Conservation (phyloP, 2,797 vertebrate species). For the Myotis vivesi region DNA sequence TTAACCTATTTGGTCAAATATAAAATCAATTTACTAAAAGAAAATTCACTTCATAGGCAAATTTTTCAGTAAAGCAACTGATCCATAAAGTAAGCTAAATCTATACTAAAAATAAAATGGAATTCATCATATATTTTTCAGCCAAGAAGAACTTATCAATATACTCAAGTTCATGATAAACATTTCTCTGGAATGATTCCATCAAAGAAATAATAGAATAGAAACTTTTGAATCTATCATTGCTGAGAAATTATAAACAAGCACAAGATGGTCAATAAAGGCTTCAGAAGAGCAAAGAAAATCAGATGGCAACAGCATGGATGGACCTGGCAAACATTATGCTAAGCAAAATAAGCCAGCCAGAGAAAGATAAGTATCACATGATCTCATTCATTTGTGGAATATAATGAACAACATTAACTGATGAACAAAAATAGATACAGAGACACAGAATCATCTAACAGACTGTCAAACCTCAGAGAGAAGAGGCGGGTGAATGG, state of each 20-base stretch:
- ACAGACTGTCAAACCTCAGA: too few species aligned
- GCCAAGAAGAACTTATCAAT: conserved; percentile 42
- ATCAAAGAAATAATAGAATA: conserved; percentile 28
- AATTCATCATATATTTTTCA: background rate
- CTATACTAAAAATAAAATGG: conserved; percentile 30
- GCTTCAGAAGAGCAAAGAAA: background rate
- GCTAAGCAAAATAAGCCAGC: too few species aligned
- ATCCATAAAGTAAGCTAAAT: conserved; percentile 48
- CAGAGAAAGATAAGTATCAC: too few species aligned
- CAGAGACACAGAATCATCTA: too few species aligned
- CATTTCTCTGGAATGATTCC: background rate
- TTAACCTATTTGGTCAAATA: conserved; percentile 22
- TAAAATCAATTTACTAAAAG: conserved; percentile 62
- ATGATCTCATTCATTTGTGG: too few species aligned
- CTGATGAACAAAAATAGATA: too few species aligned
- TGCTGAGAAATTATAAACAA: conserved; percentile 36
- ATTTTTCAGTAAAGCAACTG: conserved; percentile 28
- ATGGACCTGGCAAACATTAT: too few species aligned
- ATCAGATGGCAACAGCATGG: background rate
- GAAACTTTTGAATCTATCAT: background rate
- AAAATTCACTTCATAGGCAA: conserved; percentile 46
- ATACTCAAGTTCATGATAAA: conserved; percentile 22
- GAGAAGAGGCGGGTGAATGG: too few species aligned
- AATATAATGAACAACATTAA: too few species aligned
- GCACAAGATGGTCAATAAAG: conserved; percentile 10